Evolutionary conservation across 2,797 vertebrate genomes (phyloP), one percentile per base, ranked within the genome.

Genomic region (Erpetoichthys calabaricus): DNA sequence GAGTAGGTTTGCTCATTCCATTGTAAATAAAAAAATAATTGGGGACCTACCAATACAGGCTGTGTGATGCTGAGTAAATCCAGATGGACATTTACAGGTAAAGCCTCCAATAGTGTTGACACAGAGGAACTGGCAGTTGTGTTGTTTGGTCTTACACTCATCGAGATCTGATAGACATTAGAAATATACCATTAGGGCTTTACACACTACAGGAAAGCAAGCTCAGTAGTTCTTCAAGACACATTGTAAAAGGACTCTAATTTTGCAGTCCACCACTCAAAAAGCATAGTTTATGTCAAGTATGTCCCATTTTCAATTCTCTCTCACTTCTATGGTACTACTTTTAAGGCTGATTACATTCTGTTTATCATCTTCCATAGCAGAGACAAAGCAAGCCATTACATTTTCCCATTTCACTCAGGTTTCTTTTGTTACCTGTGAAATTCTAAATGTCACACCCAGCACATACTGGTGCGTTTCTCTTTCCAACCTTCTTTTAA

Each of bases 81-180:
- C 88, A 8, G 84, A 80, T 9, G 88, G 86, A 59, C 88, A 91
- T 73, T 86, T 89, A 70, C 86, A 91, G 4, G 77, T 83, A 59
- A 91, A 90, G 4, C 86, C 86, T 47, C 87, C 89, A 45, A 89
- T 70, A 1, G 79, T 87, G 68, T 90, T 89, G 68, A 78, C 79
- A 63, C 88, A 89, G 58, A 91, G 80, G 65, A 90, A 89, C 60
- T 91, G 87, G 68, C 88, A 91, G 5, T 90, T 89, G 61, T 90
- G 86, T 47, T 88, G 84, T 51, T 88, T 90, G 61, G 80, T 82
- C 47, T 79, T 70, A 72, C 86, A 90, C 72, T 91, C 87, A 62
- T 90, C 89, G 25, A 87, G 84, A 71, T 86, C 85, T 85, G 73
- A 60, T 81, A 74, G 7, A 57, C 68, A 70, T 60, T 59, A 65